These are phyloP conservation scores for Synanthedon vespiformis DNA, from an alignment of 2,888 invertebrate species.

Conservation along the genomic window DNA sequence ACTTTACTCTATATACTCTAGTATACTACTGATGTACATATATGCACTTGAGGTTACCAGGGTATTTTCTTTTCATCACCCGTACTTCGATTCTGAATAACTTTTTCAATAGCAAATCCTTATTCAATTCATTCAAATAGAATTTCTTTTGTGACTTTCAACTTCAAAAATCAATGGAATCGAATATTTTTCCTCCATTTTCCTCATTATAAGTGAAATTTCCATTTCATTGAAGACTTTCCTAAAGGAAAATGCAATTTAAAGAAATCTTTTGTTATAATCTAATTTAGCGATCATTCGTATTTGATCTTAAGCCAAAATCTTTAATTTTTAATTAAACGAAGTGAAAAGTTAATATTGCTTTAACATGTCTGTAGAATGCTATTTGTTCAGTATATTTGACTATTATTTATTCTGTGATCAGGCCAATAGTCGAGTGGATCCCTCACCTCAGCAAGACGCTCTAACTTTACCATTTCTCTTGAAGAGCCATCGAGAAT, in stretches of 20 bases:
- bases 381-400: neutral
- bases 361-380: neutral
- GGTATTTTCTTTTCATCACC: too few species aligned
- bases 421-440: neutral
- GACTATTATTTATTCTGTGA: neutral
- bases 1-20: too few species aligned
- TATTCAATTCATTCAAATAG: conserved; percentile 12
- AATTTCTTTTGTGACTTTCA: conserved; percentile 15
- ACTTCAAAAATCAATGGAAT: conserved; percentile 11
- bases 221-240: conserved; percentile 32
- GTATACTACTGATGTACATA: too few species aligned
- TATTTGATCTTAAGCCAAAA: neutral
- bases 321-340: too few species aligned
- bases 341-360: too few species aligned
- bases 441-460: conserved; percentile 3
- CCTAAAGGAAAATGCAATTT: conserved; percentile 24
- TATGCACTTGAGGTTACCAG: too few species aligned
- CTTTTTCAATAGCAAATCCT: conserved; percentile 7
- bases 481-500: conserved; percentile 15
- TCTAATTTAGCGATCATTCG: neutral
- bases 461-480: conserved; percentile 19
- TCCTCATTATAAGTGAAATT: conserved; percentile 28
- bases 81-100: conserved; percentile 8
- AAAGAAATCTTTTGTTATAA: conserved; percentile 7
- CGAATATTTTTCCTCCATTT: conserved; percentile 15